phyloP scores from a whole-genome alignment of 2,113 vertebrate genomes.

The Rissa tridactyla region DNA sequence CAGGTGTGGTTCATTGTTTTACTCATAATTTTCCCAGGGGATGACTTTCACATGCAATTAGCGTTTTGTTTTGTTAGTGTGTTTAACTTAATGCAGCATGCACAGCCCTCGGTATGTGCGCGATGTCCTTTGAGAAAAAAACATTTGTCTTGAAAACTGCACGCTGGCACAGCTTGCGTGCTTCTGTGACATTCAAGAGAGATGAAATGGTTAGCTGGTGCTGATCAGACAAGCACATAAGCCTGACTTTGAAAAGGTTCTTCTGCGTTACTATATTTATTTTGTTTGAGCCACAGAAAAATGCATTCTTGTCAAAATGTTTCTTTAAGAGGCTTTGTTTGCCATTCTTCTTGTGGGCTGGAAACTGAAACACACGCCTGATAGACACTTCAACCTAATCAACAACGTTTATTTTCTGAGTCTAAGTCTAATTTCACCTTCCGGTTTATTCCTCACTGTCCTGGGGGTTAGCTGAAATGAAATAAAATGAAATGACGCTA shows the following conservation, averaged over 20 bases:
- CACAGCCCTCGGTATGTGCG: not conserved
- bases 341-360: conserved; percentile 1
- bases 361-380: conserved; percentile 25
- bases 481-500: not conserved
- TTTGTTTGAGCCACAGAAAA: conserved; percentile 22
- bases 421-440: not conserved
- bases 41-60: not conserved
- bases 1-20: not conserved
- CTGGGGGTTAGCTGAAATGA: not conserved
- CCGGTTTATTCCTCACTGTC: not conserved
- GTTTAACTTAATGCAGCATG: not conserved
- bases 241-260: conserved; percentile 46
- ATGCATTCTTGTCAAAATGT: conserved; percentile 44
- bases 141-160: conserved; percentile 4
- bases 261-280: conserved; percentile 30
- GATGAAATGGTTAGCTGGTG: conserved; percentile 14
- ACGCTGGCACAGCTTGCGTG: not conserved
- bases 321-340: conserved; percentile 26
- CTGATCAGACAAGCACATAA: conserved; percentile 33
- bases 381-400: conserved; percentile 17
- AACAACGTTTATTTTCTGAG: not conserved
- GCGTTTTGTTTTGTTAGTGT: not conserved
- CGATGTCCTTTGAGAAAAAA: not conserved
- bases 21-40: not conserved
- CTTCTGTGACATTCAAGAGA: conserved; percentile 33